Percentiles rank a stretch among this genome's conserved stretches.
phyloP scores from a whole-genome alignment of 2,888 invertebrate species.

The Dynastes maya region DNA sequence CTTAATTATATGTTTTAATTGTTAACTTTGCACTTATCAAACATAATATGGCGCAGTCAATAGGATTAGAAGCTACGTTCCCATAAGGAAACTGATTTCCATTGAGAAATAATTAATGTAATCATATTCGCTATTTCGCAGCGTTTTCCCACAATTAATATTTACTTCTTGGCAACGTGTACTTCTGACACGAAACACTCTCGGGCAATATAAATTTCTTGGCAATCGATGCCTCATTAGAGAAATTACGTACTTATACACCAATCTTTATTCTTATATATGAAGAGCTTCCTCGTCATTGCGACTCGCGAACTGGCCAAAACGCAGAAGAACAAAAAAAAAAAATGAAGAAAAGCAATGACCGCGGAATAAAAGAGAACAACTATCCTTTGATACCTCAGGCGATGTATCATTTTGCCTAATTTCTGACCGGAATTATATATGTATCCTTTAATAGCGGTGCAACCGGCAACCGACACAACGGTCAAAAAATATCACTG shows the following conservation, averaged over 20 bases:
- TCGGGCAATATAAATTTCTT: constrained; percentile 1
- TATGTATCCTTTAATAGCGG: constrained; percentile 27
- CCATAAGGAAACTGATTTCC: no score
- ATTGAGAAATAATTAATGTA: not conserved
- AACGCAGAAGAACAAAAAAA: not conserved
- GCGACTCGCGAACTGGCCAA: constrained; percentile 5
- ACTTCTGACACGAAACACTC: not conserved
- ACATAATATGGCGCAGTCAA: no score
- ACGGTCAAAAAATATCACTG: constrained; percentile 47
- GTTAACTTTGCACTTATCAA: no score
- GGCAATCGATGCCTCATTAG: constrained; percentile 18
- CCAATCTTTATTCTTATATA: not conserved
- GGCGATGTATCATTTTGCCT: constrained; percentile 44
- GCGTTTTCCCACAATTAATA: no score
- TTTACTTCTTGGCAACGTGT: no score
- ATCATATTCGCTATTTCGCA: no score
- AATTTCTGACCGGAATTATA: constrained; percentile 36
- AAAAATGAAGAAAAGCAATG: not conserved
- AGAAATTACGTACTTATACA: not conserved
- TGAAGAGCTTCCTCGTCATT: not conserved
- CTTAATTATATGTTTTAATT: no score
- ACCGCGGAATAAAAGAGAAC: constrained; percentile 10
- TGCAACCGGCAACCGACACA: constrained; percentile 17
- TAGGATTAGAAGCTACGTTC: no score
- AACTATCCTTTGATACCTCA: not conserved